These are phyloP conservation scores for Cyrtodaria siliqua DNA, from an alignment of 2,888 invertebrate genomes.

Conservation along the genomic window DNA sequence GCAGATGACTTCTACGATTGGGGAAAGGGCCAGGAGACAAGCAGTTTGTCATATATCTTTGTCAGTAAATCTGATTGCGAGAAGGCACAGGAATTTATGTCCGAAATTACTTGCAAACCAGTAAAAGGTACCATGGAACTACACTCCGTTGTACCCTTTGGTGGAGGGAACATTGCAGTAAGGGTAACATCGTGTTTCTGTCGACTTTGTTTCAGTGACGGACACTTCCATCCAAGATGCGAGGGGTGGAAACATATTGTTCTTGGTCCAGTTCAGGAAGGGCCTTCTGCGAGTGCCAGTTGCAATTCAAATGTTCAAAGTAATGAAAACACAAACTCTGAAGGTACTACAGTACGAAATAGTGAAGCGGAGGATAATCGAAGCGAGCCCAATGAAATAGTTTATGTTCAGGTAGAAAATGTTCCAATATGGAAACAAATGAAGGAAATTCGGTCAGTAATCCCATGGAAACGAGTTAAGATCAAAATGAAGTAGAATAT, in stretches of 20 bases:
- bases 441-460: no score
- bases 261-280: no score
- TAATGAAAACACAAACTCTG: no score
- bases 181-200: conserved; percentile 37
- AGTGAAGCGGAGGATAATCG: no score
- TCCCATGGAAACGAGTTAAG: no score
- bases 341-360: no score
- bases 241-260: conserved; percentile 23
- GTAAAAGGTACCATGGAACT: conserved; percentile 39
- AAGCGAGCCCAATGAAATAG: no score
- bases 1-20: background rate
- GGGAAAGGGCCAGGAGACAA: background rate
- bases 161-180: conserved; percentile 1
- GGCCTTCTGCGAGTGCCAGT: no score
- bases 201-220: conserved; percentile 18
- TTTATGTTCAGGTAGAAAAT: no score
- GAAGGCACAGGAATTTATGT: background rate
- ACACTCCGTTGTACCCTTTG: conserved; percentile 26
- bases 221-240: conserved; percentile 11
- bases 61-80: conserved; percentile 19
- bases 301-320: no score
- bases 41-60: conserved; percentile 24
- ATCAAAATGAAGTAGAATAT: background rate
- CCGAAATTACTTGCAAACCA: conserved; percentile 10
- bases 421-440: no score